phyloP scores from a whole-genome alignment of 1,140 invertebrate genomes.

The Zaprionus ghesquierei region DNA sequence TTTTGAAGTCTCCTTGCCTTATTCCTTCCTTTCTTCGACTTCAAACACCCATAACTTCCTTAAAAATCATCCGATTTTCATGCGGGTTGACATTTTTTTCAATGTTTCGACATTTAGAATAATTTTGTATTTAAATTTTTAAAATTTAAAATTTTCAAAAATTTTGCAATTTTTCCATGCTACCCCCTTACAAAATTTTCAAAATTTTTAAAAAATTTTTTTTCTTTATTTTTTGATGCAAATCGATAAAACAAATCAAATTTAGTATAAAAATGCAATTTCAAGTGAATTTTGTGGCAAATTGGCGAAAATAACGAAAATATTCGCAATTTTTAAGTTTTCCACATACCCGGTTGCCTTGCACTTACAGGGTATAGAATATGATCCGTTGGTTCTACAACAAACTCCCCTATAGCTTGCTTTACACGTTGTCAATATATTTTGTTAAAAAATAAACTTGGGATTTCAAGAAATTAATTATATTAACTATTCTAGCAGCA shows the following conservation, averaged over 20 bases:
- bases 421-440: not conserved
- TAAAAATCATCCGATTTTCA: not conserved
- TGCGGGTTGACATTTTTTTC: not conserved
- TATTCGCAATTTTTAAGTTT: not conserved
- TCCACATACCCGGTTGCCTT: not conserved
- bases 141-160: not conserved
- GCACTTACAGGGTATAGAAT: not conserved
- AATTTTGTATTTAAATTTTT: not conserved
- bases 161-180: not conserved
- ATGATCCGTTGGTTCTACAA: not conserved
- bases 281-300: not conserved
- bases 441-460: not conserved
- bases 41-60: not conserved
- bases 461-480: not conserved
- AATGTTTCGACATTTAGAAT: not conserved
- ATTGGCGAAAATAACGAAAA: not conserved
- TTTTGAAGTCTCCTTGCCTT: not conserved
- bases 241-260: not conserved
- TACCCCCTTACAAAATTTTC: not conserved
- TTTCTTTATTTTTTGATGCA: not conserved
- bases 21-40: rapidly evolving
- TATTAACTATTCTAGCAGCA: not conserved
- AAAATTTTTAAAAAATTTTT: not conserved
- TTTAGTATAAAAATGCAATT: not conserved
- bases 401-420: not conserved